Conservation (phyloP, 1,140 invertebrate genomes). For the Frieseomelitta varia region DNA sequence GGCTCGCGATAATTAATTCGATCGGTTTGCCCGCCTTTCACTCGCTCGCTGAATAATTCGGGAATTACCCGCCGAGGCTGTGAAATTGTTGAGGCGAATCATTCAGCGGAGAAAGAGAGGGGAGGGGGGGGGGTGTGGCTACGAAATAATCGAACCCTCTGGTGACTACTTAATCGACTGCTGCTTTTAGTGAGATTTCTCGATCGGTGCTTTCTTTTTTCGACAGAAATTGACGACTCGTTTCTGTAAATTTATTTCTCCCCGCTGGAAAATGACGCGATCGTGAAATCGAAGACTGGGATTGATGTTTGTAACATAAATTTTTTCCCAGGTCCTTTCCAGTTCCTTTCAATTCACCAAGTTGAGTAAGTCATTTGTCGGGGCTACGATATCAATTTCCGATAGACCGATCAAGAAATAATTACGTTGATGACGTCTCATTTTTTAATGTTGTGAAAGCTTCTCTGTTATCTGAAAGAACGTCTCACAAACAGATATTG, state of each 20-base stretch:
- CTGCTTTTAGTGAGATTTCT: not conserved
- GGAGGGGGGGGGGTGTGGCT: too few relatives aligned
- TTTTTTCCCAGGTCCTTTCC: not conserved
- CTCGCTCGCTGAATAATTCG: not conserved
- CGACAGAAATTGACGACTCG: not conserved
- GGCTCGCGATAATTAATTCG: not conserved
- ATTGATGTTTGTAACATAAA: not conserved
- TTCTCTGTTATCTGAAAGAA: too few relatives aligned
- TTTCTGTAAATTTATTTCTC: not conserved
- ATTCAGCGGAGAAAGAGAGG: too few relatives aligned
- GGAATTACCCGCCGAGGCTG: not conserved
- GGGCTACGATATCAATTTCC: not conserved
- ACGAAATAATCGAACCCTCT: not conserved
- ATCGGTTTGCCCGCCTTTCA: not conserved
- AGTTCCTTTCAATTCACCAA: not conserved
- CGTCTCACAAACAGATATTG: too few relatives aligned
- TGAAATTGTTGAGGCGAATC: not conserved
- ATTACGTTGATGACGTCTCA: not conserved
- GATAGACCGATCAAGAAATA: not conserved
- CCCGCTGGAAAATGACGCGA: not conserved
- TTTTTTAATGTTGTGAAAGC: not conserved
- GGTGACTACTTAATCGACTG: too few relatives aligned
- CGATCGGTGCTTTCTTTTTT: not conserved
- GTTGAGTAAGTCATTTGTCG: not conserved
- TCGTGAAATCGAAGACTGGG: not conserved